Percentiles rank a stretch among this genome's conserved stretches.
Conservation (phyloP, 2,888 invertebrate species). For the Stramonita haemastoma region DNA sequence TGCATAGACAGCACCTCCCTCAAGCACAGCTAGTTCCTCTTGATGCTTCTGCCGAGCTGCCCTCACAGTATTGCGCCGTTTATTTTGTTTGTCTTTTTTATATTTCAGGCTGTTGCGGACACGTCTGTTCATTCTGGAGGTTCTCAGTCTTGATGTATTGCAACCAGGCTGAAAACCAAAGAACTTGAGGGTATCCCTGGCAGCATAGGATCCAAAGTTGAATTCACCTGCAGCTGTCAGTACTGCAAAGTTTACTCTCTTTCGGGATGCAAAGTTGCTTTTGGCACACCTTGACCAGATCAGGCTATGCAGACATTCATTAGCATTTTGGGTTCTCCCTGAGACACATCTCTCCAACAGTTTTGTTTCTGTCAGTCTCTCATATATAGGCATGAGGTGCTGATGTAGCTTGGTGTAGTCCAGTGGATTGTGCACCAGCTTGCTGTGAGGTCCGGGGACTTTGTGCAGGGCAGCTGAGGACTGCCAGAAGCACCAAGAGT, state of each 20-base stretch:
- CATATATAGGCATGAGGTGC: slow-evolving; percentile 26
- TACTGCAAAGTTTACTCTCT: background rate
- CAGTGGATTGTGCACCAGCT: slow-evolving; percentile 17
- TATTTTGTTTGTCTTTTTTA: background rate
- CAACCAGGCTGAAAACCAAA: background rate
- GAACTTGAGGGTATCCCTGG: background rate
- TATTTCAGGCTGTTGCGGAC: background rate
- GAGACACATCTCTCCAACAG: slow-evolving; percentile 1
- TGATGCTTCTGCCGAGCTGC: background rate
- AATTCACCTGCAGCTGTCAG: background rate
- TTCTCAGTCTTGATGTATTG: background rate
- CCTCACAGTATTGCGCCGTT: background rate
- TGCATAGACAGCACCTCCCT: background rate
- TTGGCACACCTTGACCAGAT: background rate
- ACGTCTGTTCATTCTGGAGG: background rate
- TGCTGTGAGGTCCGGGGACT: background rate
- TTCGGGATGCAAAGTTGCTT: background rate
- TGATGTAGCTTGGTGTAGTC: slow-evolving; percentile 10
- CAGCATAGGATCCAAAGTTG: background rate
- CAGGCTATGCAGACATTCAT: background rate
- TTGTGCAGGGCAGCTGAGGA: background rate
- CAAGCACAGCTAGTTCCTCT: background rate
- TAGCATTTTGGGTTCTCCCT: background rate
- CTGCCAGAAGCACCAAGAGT: slow-evolving; percentile 40
- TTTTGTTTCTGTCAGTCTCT: background rate